phyloP scores from a whole-genome alignment of 2,888 invertebrate genomes.

The Rhopalosiphum nymphaeae region DNA sequence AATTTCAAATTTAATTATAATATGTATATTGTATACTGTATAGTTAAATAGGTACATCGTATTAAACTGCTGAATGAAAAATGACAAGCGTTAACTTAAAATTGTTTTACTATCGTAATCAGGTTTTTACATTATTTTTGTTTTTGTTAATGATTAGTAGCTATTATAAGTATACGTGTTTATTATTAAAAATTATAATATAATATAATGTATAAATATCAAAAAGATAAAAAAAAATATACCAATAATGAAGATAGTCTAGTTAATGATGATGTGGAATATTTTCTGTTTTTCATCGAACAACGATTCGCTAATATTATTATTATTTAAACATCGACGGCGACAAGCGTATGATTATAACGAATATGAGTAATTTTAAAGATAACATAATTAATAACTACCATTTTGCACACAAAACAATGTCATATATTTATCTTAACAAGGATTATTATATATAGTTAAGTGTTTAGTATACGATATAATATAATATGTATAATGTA shows the following conservation, averaged over 20 bases:
- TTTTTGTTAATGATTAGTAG: not conserved
- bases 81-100: not conserved
- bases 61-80: not conserved
- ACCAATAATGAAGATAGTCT: not conserved
- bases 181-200: not conserved
- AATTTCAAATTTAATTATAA: not conserved
- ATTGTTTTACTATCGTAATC: not conserved
- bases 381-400: conserved; percentile 32
- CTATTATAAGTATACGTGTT: not conserved
- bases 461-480: not conserved
- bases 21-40: too few species aligned
- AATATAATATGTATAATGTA: not conserved
- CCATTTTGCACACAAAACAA: conserved; percentile 8
- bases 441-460: conserved; percentile 2
- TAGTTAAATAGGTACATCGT: not conserved
- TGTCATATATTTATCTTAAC: conserved; percentile 25
- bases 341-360: not conserved
- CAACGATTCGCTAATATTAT: not conserved
- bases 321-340: not conserved
- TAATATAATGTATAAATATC: not conserved
- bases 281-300: not conserved
- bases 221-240: not conserved
- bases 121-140: not conserved
- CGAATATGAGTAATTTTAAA: not conserved
- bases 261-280: not conserved